Base-by-base conservation (phyloP, 1,140 invertebrate species). In the Polypedilum pembai region DNA sequence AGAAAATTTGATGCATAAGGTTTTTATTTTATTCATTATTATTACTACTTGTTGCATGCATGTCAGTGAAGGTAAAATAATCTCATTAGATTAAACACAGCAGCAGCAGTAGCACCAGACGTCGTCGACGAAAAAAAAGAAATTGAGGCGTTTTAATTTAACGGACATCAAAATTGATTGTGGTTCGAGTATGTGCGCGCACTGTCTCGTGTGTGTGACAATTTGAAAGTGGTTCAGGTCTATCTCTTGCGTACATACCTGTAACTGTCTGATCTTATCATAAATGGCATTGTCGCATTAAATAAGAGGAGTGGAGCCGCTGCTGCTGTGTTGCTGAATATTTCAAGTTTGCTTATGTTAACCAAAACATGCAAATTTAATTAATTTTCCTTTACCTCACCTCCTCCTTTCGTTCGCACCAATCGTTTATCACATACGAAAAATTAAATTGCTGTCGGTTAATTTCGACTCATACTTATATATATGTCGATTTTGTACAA, bases 241-340 rank as follows among this genome's bases (percentile, higher is more conserved):
- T 56, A 33, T 33, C 24, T 33, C 24, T 33, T 33, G 24, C 24
- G 10, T 56, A 56, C 45, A 33, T 33, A 12, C 45, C n/a, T n/a
- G 45, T 12, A 12, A n/a, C 45, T 33, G 24, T 15, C 45, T 56
- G 45, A 56, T 56, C 45, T 56, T 56, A 56, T 56, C 45, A 56
- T 56, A 56, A 56, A 56, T 56, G 45, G 45, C 45, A 56, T 56
- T 56, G 45, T 56, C 45, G 45, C 45, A 56, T 56, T 56, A 56
- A 33, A 12, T 56, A 56, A 56, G 15, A 15, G 45, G 45, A 56
- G 45, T 56, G 45, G 45, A 15, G 41, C 8, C 24, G 24, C 24
- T 33, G 24, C 5, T 33, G 24, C 24, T 33, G 24, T 33, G 24
- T 33, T 33, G 24, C 24, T 33, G 24, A 33, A 33, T 33, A 33